Conservation (phyloP, 2,888 invertebrate genomes). For the Vanessa cardui region DNA sequence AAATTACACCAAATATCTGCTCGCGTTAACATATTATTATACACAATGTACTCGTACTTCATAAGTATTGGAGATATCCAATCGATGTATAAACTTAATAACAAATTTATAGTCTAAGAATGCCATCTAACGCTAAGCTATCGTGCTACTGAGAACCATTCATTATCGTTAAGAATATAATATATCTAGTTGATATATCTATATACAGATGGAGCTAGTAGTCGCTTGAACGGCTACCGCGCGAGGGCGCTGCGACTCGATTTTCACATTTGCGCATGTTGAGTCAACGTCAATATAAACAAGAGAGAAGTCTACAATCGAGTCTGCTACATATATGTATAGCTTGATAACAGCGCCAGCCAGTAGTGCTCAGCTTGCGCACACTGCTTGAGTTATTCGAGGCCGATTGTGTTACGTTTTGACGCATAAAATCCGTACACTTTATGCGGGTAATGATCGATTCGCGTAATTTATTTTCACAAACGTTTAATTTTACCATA, state of each 20-base stretch:
- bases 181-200: conserved; percentile 8
- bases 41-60: too few species aligned
- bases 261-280: conserved; percentile 61
- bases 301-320: conserved; percentile 61
- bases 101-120: neutral
- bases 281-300: conserved; percentile 77
- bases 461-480: conserved; percentile 55
- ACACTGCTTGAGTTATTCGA: conserved; percentile 70
- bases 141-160: neutral
- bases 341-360: conserved; percentile 66
- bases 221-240: conserved; percentile 40
- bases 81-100: neutral
- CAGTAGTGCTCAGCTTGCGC: conserved; percentile 70
- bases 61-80: neutral
- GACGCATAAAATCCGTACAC: conserved; percentile 55
- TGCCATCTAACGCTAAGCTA: conserved; percentile 6
- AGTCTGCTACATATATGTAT: conserved; percentile 63
- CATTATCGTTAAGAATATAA: neutral
- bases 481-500: conserved; percentile 48
- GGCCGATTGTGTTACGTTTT: conserved; percentile 66
- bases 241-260: conserved; percentile 50
- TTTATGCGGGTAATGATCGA: conserved; percentile 66
- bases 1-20: too few species aligned
- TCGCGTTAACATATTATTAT: too few species aligned
- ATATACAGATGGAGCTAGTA: conserved; percentile 48